Evolutionary conservation across 2,113 vertebrate species (phyloP), one percentile per base, ranked within the genome.

Genomic region (Festucalex cinctus): DNA sequence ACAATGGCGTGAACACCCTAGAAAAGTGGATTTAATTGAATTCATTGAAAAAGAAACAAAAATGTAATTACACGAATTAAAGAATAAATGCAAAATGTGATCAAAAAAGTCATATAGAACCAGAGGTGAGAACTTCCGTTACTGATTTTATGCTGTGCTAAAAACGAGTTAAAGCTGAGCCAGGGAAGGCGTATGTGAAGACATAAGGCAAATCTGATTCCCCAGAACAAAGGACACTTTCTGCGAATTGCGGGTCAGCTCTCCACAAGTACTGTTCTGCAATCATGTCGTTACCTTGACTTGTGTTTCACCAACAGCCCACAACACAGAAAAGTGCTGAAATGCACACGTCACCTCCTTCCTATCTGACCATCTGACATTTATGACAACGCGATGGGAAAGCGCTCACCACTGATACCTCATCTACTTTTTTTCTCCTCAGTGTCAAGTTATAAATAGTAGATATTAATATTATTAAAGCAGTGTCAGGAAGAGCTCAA

Each of bases 261-360:
- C 75, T 69, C 61, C 65, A 57, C 44, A 68, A 61, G 59, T 22
- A 57, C 10, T n/a, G 37, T 16, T 9, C 54, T 74, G 53, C 46
- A 72, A 60, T 56, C 61, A 63, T 67, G 37, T 67, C 69, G 46
- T 65, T 35, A 63, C 41, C 63, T 61, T 69, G 56, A 53, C 44
- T 32, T 69, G 67, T 60, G 68, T 69, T 46, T 64, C 80, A 77
- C 83, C 36, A 41, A 62, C 81, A 77, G 65, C 67, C 68, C 32
- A 68, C 57, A 71, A 79, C 64, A 83, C 63, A 62, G 53, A 68
- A 78, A 81, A 78, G 32, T 77, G 78, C 79, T 81, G 74, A 81
- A 72, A 74, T 58, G 12, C 62, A 69, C 73, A 74, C 0, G 3
- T 68, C 22, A 16, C 7, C 39, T 35, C 6, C 39, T 48, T 64